These are phyloP conservation scores for Ctenochaetus hawaiiensis DNA, from an alignment of 2,797 vertebrate genomes.

Conservation along the genomic window DNA sequence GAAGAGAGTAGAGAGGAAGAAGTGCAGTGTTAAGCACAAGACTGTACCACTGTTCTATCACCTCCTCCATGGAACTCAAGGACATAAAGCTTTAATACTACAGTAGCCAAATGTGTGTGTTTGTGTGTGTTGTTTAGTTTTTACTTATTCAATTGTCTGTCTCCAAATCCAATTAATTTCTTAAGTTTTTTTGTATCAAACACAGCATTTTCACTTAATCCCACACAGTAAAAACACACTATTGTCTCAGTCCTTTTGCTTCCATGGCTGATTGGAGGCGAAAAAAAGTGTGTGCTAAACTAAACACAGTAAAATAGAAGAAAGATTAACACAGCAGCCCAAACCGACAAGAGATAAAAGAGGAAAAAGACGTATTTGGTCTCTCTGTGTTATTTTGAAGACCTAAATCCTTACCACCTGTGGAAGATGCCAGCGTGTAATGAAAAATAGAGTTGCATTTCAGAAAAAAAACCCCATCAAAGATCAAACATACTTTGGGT, in stretches of 20 bases:
- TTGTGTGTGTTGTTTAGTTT: neutral
- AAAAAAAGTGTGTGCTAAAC: conserved; percentile 56
- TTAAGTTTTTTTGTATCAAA: neutral
- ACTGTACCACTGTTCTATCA: conserved; percentile 48
- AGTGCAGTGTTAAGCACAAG: conserved; percentile 55
- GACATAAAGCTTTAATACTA: conserved; percentile 3
- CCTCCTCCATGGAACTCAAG: conserved; percentile 77
- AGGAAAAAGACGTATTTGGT: conserved; percentile 43
- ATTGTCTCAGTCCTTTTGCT: conserved; percentile 56
- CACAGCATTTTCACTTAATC: neutral
- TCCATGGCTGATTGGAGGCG: conserved; percentile 77
- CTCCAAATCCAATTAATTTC: neutral
- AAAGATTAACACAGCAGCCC: conserved; percentile 60
- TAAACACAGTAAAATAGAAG: conserved; percentile 28
- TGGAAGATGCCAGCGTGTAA: conserved; percentile 88
- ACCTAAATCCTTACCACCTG: conserved; percentile 90
- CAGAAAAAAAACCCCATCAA: conserved; percentile 71
- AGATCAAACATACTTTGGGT: conserved; percentile 57
- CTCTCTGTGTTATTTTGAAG: conserved; percentile 68
- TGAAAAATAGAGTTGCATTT: conserved; percentile 85
- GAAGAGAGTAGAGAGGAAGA: conserved; percentile 57
- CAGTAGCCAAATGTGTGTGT: conserved; percentile 2
- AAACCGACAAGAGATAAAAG: conserved; percentile 61
- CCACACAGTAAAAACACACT: neutral
- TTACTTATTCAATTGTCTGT: neutral